Evolutionary conservation across 1,140 invertebrate genomes (phyloP).

Genomic region (Apolygus lucorum): DNA sequence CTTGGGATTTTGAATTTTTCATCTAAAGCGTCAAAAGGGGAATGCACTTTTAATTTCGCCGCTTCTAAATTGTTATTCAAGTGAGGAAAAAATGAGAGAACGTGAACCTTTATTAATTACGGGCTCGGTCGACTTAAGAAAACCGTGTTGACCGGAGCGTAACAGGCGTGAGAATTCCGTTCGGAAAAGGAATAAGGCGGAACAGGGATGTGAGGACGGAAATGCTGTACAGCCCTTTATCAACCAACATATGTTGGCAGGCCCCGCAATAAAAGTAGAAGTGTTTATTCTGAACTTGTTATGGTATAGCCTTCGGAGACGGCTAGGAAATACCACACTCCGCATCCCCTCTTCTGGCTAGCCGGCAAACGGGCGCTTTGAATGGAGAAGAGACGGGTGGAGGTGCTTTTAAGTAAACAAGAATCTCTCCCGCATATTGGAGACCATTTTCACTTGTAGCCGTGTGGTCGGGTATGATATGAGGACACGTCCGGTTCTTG

Average conservation of each 20-base stretch:
- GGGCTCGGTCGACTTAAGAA: not conserved
- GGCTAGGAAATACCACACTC: too few relatives aligned
- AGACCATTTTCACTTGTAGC: not conserved
- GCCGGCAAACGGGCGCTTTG: too few relatives aligned
- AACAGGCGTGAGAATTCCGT: conserved; percentile 4
- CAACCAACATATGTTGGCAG: not conserved
- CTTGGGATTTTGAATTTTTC: too few relatives aligned
- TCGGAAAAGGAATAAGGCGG: not conserved
- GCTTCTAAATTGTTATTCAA: too few relatives aligned
- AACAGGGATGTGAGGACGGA: not conserved
- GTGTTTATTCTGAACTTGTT: conserved; percentile 11
- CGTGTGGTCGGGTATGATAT: not conserved
- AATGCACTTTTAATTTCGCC: not conserved
- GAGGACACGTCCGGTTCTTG: not conserved
- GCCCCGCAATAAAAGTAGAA: conserved; percentile 7
- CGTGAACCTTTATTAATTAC: not conserved
- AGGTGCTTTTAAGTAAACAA: not conserved
- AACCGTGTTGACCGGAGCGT: conserved; percentile 2
- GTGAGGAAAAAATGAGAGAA: too few relatives aligned
- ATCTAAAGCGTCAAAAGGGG: too few relatives aligned
- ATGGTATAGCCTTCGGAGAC: too few relatives aligned
- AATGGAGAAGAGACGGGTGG: too few relatives aligned
- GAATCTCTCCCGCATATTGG: not conserved
- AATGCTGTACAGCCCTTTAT: not conserved
- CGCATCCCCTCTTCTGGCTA: too few relatives aligned